Conservation (phyloP, 1,140 invertebrate species). For the Hylyphantes graminicola region DNA sequence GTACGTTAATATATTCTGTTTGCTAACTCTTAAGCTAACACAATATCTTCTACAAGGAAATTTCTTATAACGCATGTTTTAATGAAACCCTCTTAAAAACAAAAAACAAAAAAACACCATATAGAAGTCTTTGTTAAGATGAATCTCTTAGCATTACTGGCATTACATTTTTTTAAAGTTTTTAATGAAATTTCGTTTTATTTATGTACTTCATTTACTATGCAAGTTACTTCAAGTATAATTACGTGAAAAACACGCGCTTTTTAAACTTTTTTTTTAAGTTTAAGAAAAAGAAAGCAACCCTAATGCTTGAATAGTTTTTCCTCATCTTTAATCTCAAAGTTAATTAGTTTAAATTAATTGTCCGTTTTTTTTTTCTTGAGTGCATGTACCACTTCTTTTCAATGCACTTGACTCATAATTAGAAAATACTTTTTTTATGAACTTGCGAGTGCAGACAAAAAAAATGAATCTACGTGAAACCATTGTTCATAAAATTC, state of each 20-base stretch:
- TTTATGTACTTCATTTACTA: slow-evolving; percentile 17
- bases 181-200: slow-evolving; percentile 20
- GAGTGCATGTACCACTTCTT: slow-evolving; percentile 5
- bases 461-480: neutral
- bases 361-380: slow-evolving; percentile 17
- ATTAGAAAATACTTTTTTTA: slow-evolving; percentile 34
- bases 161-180: slow-evolving; percentile 7
- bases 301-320: slow-evolving; percentile 30
- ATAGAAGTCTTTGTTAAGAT: no score
- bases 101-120: no score
- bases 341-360: slow-evolving; percentile 45
- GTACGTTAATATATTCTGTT: no score
- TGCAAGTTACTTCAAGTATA: slow-evolving; percentile 13
- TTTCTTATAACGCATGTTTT: no score
- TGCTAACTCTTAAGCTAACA: no score
- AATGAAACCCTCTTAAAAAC: no score
- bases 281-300: slow-evolving; percentile 15
- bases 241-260: slow-evolving; percentile 21
- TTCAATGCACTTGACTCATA: neutral
- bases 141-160: no score
- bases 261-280: neutral
- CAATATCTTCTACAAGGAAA: no score
- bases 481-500: no score
- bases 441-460: neutral
- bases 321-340: neutral